phyloP scores from a whole-genome alignment of 2,113 vertebrate species.

The Thunnus thynnus region DNA sequence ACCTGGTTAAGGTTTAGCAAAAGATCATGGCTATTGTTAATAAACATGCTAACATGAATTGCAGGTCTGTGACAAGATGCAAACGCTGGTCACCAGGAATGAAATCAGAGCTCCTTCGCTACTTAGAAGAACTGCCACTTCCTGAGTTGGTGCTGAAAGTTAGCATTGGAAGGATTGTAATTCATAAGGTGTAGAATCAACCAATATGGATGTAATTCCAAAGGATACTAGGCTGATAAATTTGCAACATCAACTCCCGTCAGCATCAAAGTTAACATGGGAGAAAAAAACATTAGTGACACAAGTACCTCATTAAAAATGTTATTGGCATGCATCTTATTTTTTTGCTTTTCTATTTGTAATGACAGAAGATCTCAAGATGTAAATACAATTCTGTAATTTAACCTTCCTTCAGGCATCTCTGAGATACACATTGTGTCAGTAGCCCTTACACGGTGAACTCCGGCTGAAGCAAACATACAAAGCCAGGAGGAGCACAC shows the following conservation, averaged over 20 bases:
- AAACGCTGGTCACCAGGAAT: too few species aligned
- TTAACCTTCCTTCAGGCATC: conserved; percentile 17
- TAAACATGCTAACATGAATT: too few species aligned
- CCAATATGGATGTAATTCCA: not conserved
- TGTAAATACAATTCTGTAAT: conserved; percentile 34
- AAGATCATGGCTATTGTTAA: too few species aligned
- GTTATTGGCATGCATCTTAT: not conserved
- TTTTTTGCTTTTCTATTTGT: not conserved
- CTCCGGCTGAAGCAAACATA: conserved; percentile 36
- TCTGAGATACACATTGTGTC: conserved; percentile 9
- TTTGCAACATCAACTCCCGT: not conserved
- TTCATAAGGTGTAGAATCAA: not conserved
- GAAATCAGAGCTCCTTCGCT: too few species aligned
- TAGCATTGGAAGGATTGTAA: too few species aligned
- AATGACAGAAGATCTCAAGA: conserved; percentile 1
- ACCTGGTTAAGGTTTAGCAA: too few species aligned
- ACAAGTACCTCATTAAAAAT: conserved; percentile 38
- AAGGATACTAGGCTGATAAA: not conserved
- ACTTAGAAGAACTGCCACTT: too few species aligned
- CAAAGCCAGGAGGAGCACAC: conserved; percentile 5
- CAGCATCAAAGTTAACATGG: conserved; percentile 17
- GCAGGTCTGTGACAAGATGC: too few species aligned
- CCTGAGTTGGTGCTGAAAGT: not conserved
- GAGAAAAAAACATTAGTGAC: conserved; percentile 24
- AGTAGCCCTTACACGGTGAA: conserved; percentile 23